Evolutionary conservation across 2,113 vertebrate genomes (phyloP), one percentile per base, ranked within the genome.

Genomic region (Ptilorrhoa leucosticta): DNA sequence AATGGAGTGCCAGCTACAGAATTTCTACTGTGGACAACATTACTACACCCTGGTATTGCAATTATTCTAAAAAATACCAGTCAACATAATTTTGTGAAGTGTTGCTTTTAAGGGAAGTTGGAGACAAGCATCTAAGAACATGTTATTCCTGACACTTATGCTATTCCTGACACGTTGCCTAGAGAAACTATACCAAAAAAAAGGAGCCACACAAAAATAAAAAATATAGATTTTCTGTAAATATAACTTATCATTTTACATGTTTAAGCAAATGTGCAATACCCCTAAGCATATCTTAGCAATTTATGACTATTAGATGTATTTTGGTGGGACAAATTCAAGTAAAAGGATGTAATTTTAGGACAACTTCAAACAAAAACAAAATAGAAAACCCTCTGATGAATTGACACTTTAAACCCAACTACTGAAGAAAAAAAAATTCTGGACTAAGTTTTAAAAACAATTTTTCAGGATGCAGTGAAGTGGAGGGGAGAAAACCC

Each of bases 1-100:
- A 95, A 96, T 92, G 68, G 94, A 92, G 94, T 89, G 69, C 72
- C 92, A 69, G 66, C 45, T 57, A 94, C 84, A 96, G 94, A 94
- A 66, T 90, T 83, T 69, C 75, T 93, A 65, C 70, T 40, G 63
- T 50, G 73, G 66, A 91, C 85, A 92, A 47, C 53, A 69, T 47
- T 85, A 51, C 31, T 90, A 47, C 85, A 96, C 27, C 69, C 56
- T 93, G 65, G 31, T 69, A 78, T 87, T 80, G 70, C 61, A 90
- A 89, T 75, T 91, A 94, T 93, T 94, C 68, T 47, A 22, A 68
- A 89, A 91, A 75, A 61, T 53, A 50, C 1, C 7, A 63, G 40
- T 63, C 71, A 73, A 63, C 68, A 68, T 76, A 10, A 87, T 88
- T 89, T 93, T 91, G 28, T 95, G 53, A 86, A 94, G 71, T 84